phyloP scores from a whole-genome alignment of 1,140 invertebrate species.

The Heliconius nattereri region DNA sequence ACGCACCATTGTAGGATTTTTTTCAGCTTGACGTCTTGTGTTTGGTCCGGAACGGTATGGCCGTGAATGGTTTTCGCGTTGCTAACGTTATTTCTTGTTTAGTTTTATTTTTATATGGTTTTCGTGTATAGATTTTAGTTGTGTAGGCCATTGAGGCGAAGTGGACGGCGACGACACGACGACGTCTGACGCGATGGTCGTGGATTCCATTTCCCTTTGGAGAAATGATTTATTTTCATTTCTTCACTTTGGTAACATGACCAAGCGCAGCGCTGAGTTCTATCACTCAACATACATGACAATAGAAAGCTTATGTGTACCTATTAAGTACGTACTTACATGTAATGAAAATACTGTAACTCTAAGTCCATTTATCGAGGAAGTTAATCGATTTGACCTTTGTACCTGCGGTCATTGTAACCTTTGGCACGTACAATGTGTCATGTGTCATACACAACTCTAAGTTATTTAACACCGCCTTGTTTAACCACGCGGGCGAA shows the following conservation, averaged over 20 bases:
- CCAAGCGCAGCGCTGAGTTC: background rate
- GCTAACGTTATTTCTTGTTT: conserved; percentile 1
- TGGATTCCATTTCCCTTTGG: background rate
- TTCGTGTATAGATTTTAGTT: background rate
- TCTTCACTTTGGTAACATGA: background rate
- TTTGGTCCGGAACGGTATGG: background rate
- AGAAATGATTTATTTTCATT: background rate
- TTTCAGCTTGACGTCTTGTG: conserved; percentile 57
- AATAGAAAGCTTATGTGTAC: too few species aligned
- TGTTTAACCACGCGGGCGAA: too few species aligned
- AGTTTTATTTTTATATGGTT: background rate
- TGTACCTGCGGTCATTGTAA: too few species aligned
- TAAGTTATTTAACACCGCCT: too few species aligned
- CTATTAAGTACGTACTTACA: too few species aligned
- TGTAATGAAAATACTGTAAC: too few species aligned
- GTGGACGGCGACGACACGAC: too few species aligned
- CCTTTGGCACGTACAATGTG: too few species aligned
- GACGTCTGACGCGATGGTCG: background rate
- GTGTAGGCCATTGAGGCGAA: background rate
- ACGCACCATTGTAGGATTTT: conserved; percentile 53
- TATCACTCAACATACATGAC: background rate
- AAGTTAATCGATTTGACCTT: too few species aligned
- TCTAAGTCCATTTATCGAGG: too few species aligned
- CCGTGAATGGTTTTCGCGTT: background rate
- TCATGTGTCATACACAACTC: too few species aligned